Evolutionary conservation across 2,797 vertebrate species (phyloP).

Genomic region (Centroberyx gerrardi): DNA sequence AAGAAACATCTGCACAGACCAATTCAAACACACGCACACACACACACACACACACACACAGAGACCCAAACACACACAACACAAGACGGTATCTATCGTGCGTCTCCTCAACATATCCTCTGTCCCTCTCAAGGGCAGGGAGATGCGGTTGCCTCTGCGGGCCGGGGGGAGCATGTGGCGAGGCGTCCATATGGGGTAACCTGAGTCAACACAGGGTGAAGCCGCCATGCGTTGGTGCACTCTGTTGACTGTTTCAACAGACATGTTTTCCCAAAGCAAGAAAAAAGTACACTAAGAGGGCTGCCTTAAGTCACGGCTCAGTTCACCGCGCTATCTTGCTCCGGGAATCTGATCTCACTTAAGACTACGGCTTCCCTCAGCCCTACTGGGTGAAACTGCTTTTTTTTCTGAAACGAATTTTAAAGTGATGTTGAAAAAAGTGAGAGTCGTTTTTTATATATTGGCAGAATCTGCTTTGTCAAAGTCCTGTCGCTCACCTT

Average conservation of each 20-base stretch:
- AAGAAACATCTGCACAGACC: slow-evolving; percentile 16
- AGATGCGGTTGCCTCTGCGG: slow-evolving; percentile 71
- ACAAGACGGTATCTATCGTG: slow-evolving; percentile 6
- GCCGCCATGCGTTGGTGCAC: slow-evolving; percentile 70
- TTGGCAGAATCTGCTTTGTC: no score
- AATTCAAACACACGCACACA: slow-evolving; percentile 28
- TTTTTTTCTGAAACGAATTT: background rate
- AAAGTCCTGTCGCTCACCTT: no score
- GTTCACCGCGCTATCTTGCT: slow-evolving; percentile 55
- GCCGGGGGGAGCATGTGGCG: slow-evolving; percentile 75
- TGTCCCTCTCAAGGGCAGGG: slow-evolving; percentile 80
- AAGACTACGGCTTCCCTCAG: slow-evolving; percentile 33
- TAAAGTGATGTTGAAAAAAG: background rate
- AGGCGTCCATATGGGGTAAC: slow-evolving; percentile 82
- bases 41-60: slow-evolving; percentile 24
- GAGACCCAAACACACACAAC: slow-evolving; percentile 21
- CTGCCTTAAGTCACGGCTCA: slow-evolving; percentile 71
- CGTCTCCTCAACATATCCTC: slow-evolving; percentile 68
- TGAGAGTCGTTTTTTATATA: no score
- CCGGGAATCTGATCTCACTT: slow-evolving; percentile 65
- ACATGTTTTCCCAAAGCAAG: slow-evolving; percentile 88
- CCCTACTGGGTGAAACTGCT: no score
- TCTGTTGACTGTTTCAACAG: slow-evolving; percentile 87
- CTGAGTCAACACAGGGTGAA: slow-evolving; percentile 76
- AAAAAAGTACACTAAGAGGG: slow-evolving; percentile 78